phyloP scores from a whole-genome alignment of 1,140 invertebrate genomes.

The Ephestia elutella region DNA sequence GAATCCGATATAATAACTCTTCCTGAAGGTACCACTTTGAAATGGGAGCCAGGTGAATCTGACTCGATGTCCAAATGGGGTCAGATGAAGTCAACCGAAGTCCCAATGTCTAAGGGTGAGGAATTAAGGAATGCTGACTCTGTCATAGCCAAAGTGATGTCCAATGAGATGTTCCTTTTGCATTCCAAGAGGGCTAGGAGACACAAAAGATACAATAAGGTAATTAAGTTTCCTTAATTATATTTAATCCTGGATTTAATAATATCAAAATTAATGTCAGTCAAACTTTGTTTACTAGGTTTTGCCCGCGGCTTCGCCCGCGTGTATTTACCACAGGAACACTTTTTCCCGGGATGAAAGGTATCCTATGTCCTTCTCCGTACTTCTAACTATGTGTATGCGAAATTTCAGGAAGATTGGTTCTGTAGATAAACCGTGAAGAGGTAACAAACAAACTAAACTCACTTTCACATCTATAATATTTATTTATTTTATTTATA shows the following conservation, averaged over 20 bases:
- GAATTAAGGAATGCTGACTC: constrained; percentile 36
- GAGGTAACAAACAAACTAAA: too few species aligned
- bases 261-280: too few species aligned
- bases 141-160: constrained; percentile 52
- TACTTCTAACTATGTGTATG: too few species aligned
- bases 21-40: background rate
- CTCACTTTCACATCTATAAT: too few species aligned
- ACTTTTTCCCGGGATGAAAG: too few species aligned
- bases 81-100: constrained; percentile 12
- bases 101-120: constrained; percentile 10
- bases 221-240: constrained; percentile 15
- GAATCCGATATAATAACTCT: constrained; percentile 20
- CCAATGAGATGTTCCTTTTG: constrained; percentile 45
- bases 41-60: background rate
- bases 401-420: too few species aligned
- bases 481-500: too few species aligned
- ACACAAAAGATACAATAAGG: constrained; percentile 46
- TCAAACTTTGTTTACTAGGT: too few species aligned
- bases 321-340: too few species aligned
- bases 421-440: too few species aligned
- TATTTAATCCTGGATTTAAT: background rate
- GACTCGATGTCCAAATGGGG: constrained; percentile 5
- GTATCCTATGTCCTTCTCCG: too few species aligned
- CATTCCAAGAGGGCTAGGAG: constrained; percentile 30
- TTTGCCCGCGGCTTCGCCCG: too few species aligned